phyloP scores from a whole-genome alignment of 1,140 invertebrate species.

The Drosophila hydei region DNA sequence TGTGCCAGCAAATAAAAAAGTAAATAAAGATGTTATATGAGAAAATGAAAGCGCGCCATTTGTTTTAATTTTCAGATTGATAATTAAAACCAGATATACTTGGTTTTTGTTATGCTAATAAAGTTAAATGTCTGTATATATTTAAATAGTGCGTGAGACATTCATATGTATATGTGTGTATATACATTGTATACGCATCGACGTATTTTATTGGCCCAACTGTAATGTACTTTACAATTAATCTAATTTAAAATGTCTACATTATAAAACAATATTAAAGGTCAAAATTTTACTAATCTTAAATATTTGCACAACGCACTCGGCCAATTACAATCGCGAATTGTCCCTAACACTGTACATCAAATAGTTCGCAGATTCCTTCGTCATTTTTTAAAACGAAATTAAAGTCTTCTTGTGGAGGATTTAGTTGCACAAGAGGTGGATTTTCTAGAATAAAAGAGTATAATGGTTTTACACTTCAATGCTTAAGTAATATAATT shows the following conservation, averaged over 20 bases:
- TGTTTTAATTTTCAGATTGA: background rate
- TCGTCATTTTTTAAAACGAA: conserved; percentile 77
- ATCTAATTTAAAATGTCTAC: conserved; percentile 72
- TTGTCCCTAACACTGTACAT: conserved; percentile 69
- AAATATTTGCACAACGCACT: conserved; percentile 80
- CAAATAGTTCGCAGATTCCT: conserved; percentile 81
- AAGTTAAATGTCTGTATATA: background rate
- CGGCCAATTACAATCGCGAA: conserved; percentile 63
- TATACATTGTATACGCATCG: conserved; percentile 27
- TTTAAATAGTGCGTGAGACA: background rate
- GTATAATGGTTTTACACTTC: background rate
- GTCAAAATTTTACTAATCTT: conserved; percentile 73
- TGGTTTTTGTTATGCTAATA: background rate
- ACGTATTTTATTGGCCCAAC: conserved; percentile 58
- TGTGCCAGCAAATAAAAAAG: too few species aligned
- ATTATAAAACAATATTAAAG: conserved; percentile 81
- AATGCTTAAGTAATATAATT: too few species aligned
- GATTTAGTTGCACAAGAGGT: conserved; percentile 75
- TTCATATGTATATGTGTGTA: conserved; percentile 3
- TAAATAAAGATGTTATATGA: too few species aligned
- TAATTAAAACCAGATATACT: background rate
- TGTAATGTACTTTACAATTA: conserved; percentile 70
- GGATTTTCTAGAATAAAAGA: conserved; percentile 70
- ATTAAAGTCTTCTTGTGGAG: conserved; percentile 78
- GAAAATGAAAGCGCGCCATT: background rate